These are phyloP conservation scores for Protonibea diacanthus DNA, from an alignment of 2,797 vertebrate species.

Conservation along the genomic window DNA sequence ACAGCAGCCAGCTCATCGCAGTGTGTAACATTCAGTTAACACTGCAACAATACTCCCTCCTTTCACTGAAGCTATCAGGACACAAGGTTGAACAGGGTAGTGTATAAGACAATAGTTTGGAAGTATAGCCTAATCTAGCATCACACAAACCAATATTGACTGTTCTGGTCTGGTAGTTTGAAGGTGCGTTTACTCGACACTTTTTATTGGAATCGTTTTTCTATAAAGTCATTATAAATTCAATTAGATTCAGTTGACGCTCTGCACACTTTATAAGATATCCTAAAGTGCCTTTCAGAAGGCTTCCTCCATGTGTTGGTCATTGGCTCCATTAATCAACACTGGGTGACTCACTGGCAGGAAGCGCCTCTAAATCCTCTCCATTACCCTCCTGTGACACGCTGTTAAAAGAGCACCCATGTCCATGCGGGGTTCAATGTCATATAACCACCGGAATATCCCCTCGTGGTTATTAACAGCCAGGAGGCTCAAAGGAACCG, in stretches of 20 bases:
- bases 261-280: background rate
- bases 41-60: background rate
- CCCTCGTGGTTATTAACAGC: conserved; percentile 16
- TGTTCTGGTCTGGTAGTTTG: background rate
- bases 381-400: conserved; percentile 43
- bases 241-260: background rate
- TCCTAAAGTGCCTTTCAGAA: background rate
- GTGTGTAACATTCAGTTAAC: background rate
- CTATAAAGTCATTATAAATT: background rate
- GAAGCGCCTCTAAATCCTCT: conserved; percentile 40
- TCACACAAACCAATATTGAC: background rate
- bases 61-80: background rate
- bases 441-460: background rate
- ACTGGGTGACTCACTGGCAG: conserved; percentile 3
- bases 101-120: background rate
- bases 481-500: conserved; percentile 10
- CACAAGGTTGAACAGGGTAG: conserved; percentile 3
- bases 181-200: background rate
- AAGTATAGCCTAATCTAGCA: background rate
- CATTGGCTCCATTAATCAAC: conserved; percentile 43
- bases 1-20: background rate
- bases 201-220: background rate
- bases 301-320: background rate
- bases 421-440: conserved; percentile 46
- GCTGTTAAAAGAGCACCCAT: conserved; percentile 30